Conservation (phyloP, 2,888 invertebrate species). For the Nomada ruficornis region DNA sequence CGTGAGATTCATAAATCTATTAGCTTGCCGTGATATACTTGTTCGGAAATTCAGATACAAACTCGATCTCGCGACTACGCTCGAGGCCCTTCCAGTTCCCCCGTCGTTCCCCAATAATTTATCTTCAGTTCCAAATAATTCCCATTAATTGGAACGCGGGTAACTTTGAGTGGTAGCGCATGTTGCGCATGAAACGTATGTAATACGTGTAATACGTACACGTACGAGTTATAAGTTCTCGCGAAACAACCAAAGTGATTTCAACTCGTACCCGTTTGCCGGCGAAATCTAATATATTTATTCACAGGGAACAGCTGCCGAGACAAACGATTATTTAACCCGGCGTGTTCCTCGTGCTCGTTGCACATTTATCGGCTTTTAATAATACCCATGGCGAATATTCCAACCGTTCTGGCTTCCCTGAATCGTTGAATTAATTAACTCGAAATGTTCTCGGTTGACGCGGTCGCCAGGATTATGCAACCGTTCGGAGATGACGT, state of each 20-base stretch:
- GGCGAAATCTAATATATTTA: not conserved
- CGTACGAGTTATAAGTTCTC: not conserved
- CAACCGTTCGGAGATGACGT: conserved; percentile 4
- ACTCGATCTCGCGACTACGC: too few relatives aligned
- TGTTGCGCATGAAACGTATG: not conserved
- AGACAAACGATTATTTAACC: conserved; percentile 29
- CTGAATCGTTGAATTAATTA: conserved; percentile 40
- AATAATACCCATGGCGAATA: conserved; percentile 12
- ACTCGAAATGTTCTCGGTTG: conserved; percentile 1
- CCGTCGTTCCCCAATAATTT: not conserved
- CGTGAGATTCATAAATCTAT: conserved; percentile 20
- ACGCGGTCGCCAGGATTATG: conserved; percentile 23
- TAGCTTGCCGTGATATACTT: not conserved
- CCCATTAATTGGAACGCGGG: not conserved
- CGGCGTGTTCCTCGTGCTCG: not conserved
- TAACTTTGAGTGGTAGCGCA: not conserved
- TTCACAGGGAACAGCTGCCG: conserved; percentile 15
- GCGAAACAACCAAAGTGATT: not conserved
- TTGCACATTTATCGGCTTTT: conserved; percentile 22
- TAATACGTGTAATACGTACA: not conserved
- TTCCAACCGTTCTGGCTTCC: conserved; percentile 4
- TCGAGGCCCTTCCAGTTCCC: too few relatives aligned
- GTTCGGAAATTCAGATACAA: conserved; percentile 3
- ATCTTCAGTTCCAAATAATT: not conserved
- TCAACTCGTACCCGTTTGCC: not conserved